These are phyloP conservation scores for Scolopax rusticola DNA, from an alignment of 2,797 vertebrate genomes.

Conservation along the genomic window DNA sequence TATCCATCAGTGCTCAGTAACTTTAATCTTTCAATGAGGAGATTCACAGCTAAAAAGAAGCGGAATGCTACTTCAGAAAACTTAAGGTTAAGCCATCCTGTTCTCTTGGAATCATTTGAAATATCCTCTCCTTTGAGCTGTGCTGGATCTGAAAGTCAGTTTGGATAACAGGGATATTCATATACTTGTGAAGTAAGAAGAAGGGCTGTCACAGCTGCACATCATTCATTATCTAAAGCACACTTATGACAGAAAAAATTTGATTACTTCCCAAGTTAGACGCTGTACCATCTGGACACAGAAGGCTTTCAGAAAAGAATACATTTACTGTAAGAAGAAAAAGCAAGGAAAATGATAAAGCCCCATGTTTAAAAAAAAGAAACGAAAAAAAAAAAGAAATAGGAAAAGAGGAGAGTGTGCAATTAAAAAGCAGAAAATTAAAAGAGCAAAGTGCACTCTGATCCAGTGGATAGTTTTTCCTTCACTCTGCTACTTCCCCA, in stretches of 20 bases:
- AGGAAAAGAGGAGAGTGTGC: no score
- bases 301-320: neutral
- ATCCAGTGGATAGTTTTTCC: neutral
- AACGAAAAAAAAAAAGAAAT: neutral
- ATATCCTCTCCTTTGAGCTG: neutral
- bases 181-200: neutral
- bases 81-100: neutral
- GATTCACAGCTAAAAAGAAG: neutral
- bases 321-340: neutral
- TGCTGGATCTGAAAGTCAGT: neutral
- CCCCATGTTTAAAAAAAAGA: neutral
- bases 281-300: neutral
- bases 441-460: neutral
- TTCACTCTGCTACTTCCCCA: neutral
- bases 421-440: constrained; percentile 8
- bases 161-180: neutral
- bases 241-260: neutral
- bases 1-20: neutral
- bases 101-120: neutral
- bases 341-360: neutral
- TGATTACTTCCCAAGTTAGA: neutral
- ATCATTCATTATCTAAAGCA: neutral
- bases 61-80: neutral
- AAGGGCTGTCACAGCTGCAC: neutral
- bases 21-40: neutral